Base-by-base conservation (phyloP, 2,797 vertebrate genomes). In the Melanotaenia parkinsoni region DNA sequence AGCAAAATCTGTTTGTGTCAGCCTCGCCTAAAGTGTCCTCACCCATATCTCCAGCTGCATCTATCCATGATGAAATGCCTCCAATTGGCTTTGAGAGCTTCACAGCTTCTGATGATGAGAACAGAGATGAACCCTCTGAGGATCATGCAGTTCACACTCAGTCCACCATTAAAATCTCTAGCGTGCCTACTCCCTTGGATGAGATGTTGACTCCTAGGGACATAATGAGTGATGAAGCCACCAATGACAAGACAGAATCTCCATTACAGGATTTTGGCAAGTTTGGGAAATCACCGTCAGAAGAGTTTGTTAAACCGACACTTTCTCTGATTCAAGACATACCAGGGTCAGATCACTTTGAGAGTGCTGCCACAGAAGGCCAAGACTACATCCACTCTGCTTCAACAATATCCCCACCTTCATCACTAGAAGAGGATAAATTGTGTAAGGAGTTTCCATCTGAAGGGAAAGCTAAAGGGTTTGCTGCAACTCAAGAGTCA, bases 191-290 rank as follows among this genome's bases (percentile, higher is more conserved):
- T 62, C 96, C 96, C 12, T 95, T 98, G 93, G 97, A 98, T 88
- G 97, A 96, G 77, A 98, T 98, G 97, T 95, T 96, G 3, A 98
- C 97, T 61, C 96, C 97, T 2, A 95, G 95, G 1, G 96, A 98
- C 57, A 91, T 97, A 67, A 95, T 96, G 94, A 98, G 96, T 22
- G 96, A 98, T 43, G 96, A 98, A 93, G 95, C 94, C 74, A 95
- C 94, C 72, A 97, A 97, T 40, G 96, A 97, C 11, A 95, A 97
- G 90, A 96, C 93, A 0, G 96, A 96, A 57, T 97, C 95, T 76
- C 97, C 96, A 1, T 96, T 95, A 70, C 96, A 96, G 75, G 96
- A 98, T 77, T 94, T 94, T 62, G 89, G 93, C 47, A 95, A 90
- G 76, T 94, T 95, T n/a, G 95, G 92, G 65, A 94, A 93, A 50